Evolutionary conservation across 1,140 invertebrate species (phyloP), one percentile per base, ranked within the genome.

Genomic region (Eumaeus atala): DNA sequence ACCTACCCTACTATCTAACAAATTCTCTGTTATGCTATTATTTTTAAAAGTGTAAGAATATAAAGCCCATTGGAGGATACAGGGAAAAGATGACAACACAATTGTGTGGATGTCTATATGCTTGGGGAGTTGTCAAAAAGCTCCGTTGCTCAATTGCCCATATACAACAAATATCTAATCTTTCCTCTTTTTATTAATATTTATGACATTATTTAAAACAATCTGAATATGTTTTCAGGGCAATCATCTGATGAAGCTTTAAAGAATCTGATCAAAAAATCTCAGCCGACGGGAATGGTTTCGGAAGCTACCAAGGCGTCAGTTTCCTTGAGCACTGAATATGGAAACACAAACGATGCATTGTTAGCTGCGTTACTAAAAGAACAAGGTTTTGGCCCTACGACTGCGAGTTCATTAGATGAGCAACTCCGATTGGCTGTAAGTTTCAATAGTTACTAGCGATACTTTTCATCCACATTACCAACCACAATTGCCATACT

Each of bases 331-430:
- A 88, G 87, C 63, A 88, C 87, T 10, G 87, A 88, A 63, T 90
- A 87, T 62, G 90, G 90, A 17, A 88, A 89, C 61, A 90, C 88
- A 59, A 89, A 92, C 63, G 91, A 92, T 47, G 91, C 91, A 21
- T 76, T 92, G 21, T 77, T 93, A n/a, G 92, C 92, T 7, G 89
- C 91, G 2, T 67, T 92, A 53, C 74, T 93, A 36, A 92, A 92
- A 73, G 89, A 91, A 66, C 89, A 91, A 72, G 91, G 91, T 12
- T 91, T 93, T 64, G 91, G 90, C 62, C 91, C 92, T 1, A 87
- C 89, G 4, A 92, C 91, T 38, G 91, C 91, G 59, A 89, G 89
- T 79, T 81, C 75, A 64, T 74, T 88, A 72, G 66, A 90, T 78
- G 87, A 91, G 61, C 89, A 91, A 83, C 75, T 92, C 48, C 87